phyloP scores from a whole-genome alignment of 2,113 vertebrate species.

The Pelobates fuscus region DNA sequence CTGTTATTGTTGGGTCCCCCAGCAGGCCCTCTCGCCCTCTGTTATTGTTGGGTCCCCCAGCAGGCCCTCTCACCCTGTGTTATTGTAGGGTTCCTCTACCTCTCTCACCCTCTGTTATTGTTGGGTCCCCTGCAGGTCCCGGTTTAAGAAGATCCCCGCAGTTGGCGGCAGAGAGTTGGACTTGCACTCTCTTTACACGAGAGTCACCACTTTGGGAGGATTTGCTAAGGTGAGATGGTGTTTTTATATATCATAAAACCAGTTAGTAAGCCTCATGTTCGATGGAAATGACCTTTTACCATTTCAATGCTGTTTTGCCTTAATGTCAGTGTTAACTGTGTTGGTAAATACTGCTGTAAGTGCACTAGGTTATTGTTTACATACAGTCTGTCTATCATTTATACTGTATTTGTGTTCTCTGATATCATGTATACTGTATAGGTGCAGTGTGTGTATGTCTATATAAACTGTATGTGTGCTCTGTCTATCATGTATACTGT shows the following conservation, averaged over 20 bases:
- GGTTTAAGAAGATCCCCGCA: conserved; percentile 96
- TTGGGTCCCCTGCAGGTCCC: conserved; percentile 86
- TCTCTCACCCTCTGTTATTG: conserved; percentile 57
- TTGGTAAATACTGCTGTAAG: no score
- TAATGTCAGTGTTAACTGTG: no score
- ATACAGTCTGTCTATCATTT: no score
- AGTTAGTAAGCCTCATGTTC: neutral
- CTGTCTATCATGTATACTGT: no score
- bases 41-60: neutral
- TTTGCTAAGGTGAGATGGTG: conserved; percentile 91
- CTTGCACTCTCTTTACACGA: conserved; percentile 93
- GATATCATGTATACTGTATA: no score
- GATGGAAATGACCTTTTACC: neutral
- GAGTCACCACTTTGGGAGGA: conserved; percentile 98
- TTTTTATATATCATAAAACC: neutral
- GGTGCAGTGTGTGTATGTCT: no score
- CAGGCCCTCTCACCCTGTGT: neutral
- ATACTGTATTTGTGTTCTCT: no score
- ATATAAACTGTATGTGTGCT: no score
- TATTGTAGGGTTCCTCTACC: neutral
- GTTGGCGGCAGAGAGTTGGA: conserved; percentile 98
- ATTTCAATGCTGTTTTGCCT: no score
- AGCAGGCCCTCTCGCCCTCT: no score
- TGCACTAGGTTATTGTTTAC: no score
- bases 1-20: no score